Evolutionary conservation across 2,888 invertebrate genomes (phyloP).

Genomic region (Rhingia campestris): DNA sequence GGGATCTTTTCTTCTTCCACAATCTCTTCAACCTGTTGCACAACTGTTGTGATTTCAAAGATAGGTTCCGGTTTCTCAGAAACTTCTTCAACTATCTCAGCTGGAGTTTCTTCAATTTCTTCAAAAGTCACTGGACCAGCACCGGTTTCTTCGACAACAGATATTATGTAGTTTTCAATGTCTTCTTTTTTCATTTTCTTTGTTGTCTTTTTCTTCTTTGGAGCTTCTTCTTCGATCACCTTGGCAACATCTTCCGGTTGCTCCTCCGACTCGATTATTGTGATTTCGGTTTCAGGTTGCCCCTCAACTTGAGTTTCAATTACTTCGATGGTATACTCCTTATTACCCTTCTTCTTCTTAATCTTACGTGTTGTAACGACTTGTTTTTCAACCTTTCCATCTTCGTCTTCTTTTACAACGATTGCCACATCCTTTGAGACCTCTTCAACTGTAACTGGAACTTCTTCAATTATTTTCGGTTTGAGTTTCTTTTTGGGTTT

Average conservation of each 20-base stretch:
- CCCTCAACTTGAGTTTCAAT: slow-evolving; percentile 82
- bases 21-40: slow-evolving; percentile 70
- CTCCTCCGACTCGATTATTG: slow-evolving; percentile 80
- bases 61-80: slow-evolving; percentile 81
- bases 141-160: slow-evolving; percentile 79
- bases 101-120: slow-evolving; percentile 76
- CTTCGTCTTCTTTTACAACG: slow-evolving; percentile 77
- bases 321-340: slow-evolving; percentile 83
- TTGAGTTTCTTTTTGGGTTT: slow-evolving; percentile 74
- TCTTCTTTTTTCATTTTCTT: slow-evolving; percentile 77
- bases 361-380: slow-evolving; percentile 83
- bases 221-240: slow-evolving; percentile 54
- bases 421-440: slow-evolving; percentile 77
- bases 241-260: slow-evolving; percentile 71
- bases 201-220: slow-evolving; percentile 76
- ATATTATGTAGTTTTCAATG: slow-evolving; percentile 79
- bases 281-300: slow-evolving; percentile 81
- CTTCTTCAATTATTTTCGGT: slow-evolving; percentile 73
- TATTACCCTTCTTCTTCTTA: slow-evolving; percentile 82
- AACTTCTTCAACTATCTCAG: slow-evolving; percentile 67
- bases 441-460: slow-evolving; percentile 75
- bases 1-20: slow-evolving; percentile 77
- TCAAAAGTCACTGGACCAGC: slow-evolving; percentile 76
- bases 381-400: slow-evolving; percentile 80
- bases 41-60: slow-evolving; percentile 74